Evolutionary conservation across 2,888 invertebrate genomes (phyloP), one percentile per base, ranked within the genome.

Genomic region (Chymomyza amoena): DNA sequence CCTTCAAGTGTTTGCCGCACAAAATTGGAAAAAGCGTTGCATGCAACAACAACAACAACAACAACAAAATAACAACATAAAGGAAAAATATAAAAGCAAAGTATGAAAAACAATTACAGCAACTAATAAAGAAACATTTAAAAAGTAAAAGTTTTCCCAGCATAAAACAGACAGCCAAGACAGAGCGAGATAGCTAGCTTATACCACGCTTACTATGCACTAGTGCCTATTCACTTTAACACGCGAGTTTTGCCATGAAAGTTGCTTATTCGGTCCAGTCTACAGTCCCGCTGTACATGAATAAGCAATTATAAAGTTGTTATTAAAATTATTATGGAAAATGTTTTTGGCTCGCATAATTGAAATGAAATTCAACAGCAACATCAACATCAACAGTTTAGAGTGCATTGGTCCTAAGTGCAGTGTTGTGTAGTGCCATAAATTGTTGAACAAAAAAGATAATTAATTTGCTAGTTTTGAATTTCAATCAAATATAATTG

Each of bases 101-200:
- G 39, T 51, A 61, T 60, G 50, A 73, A 80, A 87, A 79, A 86
- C 87, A 87, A 89, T 88, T 88, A 89, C 86, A 78, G 80, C 79
- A 87, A 89, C 88, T 87, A 89, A 87, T 89, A 87, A 88, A 81
- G 86, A 84, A 89, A 87, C 87, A 89, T 89, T 86, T 87, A 88
- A 87, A 85, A 86, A 87, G 82, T 78, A 87, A 89, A 89, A 89
- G 81, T 89, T 89, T 87, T 74, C 70, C 70, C 72, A 72, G 64
- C 79, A 70, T 67, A 78, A 72, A 78, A 72, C 70, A 72, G 75
- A 62, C 70, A 68, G 36, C 28, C 32, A 32, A 32, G 4, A 59
- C n/a, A 64, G 50, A n/a, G 59, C 25, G 25, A 25, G 32, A 32
- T 32, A 32, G 32, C 32, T 7, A 32, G 32, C 32, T 0, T 32